Base-by-base conservation (phyloP, 1,140 invertebrate species). In the Potamilus streckersoni region DNA sequence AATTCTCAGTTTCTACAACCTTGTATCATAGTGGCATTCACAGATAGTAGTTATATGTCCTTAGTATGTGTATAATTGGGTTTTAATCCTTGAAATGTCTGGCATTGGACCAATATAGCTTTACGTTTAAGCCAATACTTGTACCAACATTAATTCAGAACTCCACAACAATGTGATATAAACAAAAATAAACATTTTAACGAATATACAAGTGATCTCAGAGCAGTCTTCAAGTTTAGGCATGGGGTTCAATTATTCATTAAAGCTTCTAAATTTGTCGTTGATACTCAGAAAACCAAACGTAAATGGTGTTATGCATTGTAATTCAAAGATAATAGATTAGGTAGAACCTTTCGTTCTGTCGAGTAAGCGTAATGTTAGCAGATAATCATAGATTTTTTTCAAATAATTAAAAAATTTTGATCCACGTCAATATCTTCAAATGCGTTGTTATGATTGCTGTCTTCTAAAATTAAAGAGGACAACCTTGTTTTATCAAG, bases 191-290 rank as follows among this genome's bases (percentile, higher is more conserved):
- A 84, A 71, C 71, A 81, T 2, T 85, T 85, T 61, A 85, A 83
- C 2, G 85, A 88, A 71, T 86, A 87, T 74, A 83, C 84, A 27
- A 88, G 85, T 69, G 83, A 86, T 72, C 65, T 88, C 16, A 85
- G 85, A 5, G 85, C 85, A 31, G 80, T 87, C 19, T 85, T 87
- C 76, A 69, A 86, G 65, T 74, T 88, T 8, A 68, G 87, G 19
- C 78, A 82, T 56, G 77, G 80, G 0, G 85, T 87, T 75, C 85
- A 87, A 76, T 71, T 88, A 4, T 87, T 85, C 70, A 82, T 88
- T 20, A 87, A 88, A 67, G 85, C 87, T 31, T 4, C 87, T 85
- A 23, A 86, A 88, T 71, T 70, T 88, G n/a, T 81, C 81, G 14
- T 74, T 85, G 58, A 72, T 88, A 38, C 79, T 82, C 1, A 62